Evolutionary conservation across 35 echinoderm and acorn worm species (phyloP), one percentile per base, ranked within the genome.

Genomic region (Antedon bifida): DNA sequence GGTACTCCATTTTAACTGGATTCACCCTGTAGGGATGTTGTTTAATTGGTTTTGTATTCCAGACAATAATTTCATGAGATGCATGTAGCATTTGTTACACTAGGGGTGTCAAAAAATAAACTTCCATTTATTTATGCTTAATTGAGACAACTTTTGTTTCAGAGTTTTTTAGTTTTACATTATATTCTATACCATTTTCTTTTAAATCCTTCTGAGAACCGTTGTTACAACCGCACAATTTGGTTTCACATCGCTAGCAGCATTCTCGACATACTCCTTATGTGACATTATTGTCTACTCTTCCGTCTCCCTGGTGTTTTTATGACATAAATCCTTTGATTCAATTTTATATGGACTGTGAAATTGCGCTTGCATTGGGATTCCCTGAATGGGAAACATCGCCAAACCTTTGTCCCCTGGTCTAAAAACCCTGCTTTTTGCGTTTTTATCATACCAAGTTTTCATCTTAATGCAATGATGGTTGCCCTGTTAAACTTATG

Each of bases 381-480:
- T 8, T 3, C 83, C 83, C 0, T 21, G 30, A 64, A 83, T 16
- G 8, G 85, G 89, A 2, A 86, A 36, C 3, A 91, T 30, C 55
- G 83, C 84, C 36, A 86, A 45, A 42, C 55, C 78, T 45, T 82
- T 78, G 19, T 91, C 84, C 36, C 89, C 74, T 35, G 80, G 36
- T 31, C 28, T 36, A 56, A 91, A 87, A 0, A 17, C 35, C 26
- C 82, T 39, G 0, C 32, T 29, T 19, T 81, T 34, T 4, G 88
- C 34, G 0, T 91, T 76, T 29, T 73, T 77, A 39, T 86, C 84
- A 64, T 82, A 85, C 74, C 89, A 77, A 0, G 34, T 34, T 30
- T 91, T 91, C 89, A 83, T 91, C 2, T 34, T 78, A 33, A 7
- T 34, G 92, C 92, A n/a, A 90, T 39, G n/a, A 85, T 36, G 32